Evolutionary conservation across 1,140 invertebrate species (phyloP).

Genomic region (Atta texana): DNA sequence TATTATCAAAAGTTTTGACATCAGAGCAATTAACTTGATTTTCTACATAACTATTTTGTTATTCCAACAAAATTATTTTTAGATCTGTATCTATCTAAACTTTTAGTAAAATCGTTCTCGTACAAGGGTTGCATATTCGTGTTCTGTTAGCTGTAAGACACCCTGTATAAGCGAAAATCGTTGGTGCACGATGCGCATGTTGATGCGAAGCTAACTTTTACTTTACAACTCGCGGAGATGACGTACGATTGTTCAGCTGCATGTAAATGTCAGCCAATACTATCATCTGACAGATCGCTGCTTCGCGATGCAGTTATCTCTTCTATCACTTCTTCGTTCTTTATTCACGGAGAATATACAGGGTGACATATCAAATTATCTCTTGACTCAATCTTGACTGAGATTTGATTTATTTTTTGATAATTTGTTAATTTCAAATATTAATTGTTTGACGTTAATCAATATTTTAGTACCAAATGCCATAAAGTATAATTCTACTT

Average conservation of each 20-base stretch:
- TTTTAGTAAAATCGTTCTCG: too few relatives aligned
- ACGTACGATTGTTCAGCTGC: constrained; percentile 37
- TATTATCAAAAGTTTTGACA: too few relatives aligned
- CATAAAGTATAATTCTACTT: neutral
- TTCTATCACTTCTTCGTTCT: constrained; percentile 19
- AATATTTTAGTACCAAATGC: neutral
- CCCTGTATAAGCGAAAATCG: neutral
- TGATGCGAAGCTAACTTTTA: constrained; percentile 39
- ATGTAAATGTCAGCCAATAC: constrained; percentile 54
- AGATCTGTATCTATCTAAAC: too few relatives aligned
- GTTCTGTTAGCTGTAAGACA: neutral
- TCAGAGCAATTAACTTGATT: too few relatives aligned
- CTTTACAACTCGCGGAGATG: constrained; percentile 31
- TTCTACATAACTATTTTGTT: too few relatives aligned
- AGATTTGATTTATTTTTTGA: neutral
- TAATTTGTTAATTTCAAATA: neutral
- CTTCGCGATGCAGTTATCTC: constrained; percentile 39
- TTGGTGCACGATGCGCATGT: neutral
- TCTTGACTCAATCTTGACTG: neutral
- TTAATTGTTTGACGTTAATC: neutral
- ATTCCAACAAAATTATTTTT: too few relatives aligned
- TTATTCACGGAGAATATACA: constrained; percentile 13
- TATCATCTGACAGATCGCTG: constrained; percentile 29
- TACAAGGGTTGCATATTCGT: neutral
- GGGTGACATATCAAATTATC: neutral